Evolutionary conservation across 2,797 vertebrate species (phyloP), one percentile per base, ranked within the genome.

Genomic region (Alectoris magna): DNA sequence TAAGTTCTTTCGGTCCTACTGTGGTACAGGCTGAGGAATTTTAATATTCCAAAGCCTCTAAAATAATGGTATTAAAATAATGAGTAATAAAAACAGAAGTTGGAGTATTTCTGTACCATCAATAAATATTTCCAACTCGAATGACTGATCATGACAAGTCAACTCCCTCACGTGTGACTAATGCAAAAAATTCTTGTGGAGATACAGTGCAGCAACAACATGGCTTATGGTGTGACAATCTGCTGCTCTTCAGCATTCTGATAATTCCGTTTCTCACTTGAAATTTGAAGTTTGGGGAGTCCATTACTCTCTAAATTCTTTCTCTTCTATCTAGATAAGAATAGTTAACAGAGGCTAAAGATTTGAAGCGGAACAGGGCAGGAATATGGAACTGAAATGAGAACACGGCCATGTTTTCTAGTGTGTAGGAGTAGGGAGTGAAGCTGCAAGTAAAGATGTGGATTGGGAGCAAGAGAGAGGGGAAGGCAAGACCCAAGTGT

Each of bases 71-170:
- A 5, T 82, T 93, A 80, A 93, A 91, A 87, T 82, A 79, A 68
- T 64, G 64, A 93, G 53, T 84, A 88, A 90, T 77, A 79, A 90
- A 94, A 88, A 4, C 68, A 90, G 36, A 86, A 94, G 41, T 76
- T 82, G 53, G 62, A 90, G 39, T 91, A 85, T 55, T 93, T 93
- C 56, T 84, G 18, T 69, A 31, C 72, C 41, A 55, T 94, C 91
- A 70, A 76, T 93, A 96, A 94, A 93, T 94, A 93, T 94, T 94
- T 94, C 81, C 87, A 84, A 79, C 44, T 91, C 10, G 22, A 49
- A 84, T 96, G 84, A 90, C 84, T 79, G 94, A 94, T 96, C 84
- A 91, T 0, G 34, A 90, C 71, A 90, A 90, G 86, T 85, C 91
- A 95, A 68, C 93, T 62, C 81, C 91, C 91, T 96, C 74, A 31